Conservation (phyloP, 2,113 vertebrate species). For the Lophochroa leadbeateri region DNA sequence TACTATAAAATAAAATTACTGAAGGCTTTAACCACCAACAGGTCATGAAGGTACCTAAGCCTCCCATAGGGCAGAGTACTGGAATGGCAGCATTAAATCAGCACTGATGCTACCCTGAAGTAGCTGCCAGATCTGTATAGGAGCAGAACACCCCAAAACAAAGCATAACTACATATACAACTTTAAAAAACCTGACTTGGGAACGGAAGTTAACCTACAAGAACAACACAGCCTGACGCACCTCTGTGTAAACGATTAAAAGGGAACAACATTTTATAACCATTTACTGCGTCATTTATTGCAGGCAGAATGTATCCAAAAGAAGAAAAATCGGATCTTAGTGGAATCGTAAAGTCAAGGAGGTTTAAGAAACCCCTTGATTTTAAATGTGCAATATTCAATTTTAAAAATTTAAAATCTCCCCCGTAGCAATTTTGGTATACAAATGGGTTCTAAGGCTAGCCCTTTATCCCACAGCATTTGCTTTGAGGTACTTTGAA, state of each 20-base stretch:
- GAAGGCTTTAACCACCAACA: conserved; percentile 47
- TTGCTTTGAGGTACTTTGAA: conserved; percentile 63
- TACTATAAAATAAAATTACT: conserved; percentile 63
- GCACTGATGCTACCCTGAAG: conserved; percentile 1
- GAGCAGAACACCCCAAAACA: conserved; percentile 41
- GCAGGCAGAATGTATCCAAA: conserved; percentile 17
- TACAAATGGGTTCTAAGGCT: conserved; percentile 44
- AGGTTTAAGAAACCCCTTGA: conserved; percentile 42
- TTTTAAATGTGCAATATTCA: conserved; percentile 70
- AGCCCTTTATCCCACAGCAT: conserved; percentile 59
- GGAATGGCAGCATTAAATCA: background rate
- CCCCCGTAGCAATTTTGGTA: conserved; percentile 7
- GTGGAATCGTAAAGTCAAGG: background rate
- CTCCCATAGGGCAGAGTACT: conserved; percentile 1
- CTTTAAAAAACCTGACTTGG: background rate
- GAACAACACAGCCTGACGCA: conserved; percentile 27
- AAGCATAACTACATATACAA: conserved; percentile 26
- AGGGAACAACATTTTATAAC: conserved; percentile 52
- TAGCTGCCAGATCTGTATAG: conserved; percentile 29
- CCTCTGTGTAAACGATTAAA: conserved; percentile 42
- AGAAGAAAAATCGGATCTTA: background rate
- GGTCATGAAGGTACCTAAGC: conserved; percentile 3
- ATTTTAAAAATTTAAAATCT: conserved; percentile 65
- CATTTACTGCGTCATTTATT: conserved; percentile 49
- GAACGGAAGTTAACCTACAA: background rate